Percentiles rank a stretch among this genome's conserved stretches.
These are phyloP conservation scores for Enteromius trimaculatus DNA, from an alignment of 2,797 vertebrate species.

Conservation along the genomic window DNA sequence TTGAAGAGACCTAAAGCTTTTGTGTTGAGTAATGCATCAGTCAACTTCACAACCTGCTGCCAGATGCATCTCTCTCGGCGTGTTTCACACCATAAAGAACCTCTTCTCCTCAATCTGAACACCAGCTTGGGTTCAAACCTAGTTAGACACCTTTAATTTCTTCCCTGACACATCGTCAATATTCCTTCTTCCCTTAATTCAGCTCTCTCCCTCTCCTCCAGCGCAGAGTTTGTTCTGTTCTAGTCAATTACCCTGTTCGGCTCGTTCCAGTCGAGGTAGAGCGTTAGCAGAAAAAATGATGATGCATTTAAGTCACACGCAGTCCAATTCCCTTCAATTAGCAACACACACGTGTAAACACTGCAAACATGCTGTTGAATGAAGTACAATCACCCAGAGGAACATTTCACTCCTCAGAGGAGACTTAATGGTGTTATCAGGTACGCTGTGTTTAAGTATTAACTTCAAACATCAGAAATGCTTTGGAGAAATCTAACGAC, in stretches of 20 bases:
- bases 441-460: neutral
- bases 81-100: conserved; percentile 31
- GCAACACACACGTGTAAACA: conserved; percentile 29
- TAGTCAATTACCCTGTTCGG: conserved; percentile 67
- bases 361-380: conserved; percentile 15
- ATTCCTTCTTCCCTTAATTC: conserved; percentile 48
- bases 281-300: conserved; percentile 22
- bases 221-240: conserved; percentile 60
- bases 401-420: neutral
- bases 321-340: conserved; percentile 16
- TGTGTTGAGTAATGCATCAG: conserved; percentile 41
- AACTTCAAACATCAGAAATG: neutral
- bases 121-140: conserved; percentile 63
- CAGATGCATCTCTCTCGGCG: conserved; percentile 33
- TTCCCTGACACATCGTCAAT: conserved; percentile 78
- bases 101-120: conserved; percentile 24
- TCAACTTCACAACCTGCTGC: conserved; percentile 40
- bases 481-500: neutral
- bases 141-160: conserved; percentile 77
- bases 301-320: conserved; percentile 34
- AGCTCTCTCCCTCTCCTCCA: conserved; percentile 1
- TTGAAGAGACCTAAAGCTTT: conserved; percentile 47
- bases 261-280: neutral
- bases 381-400: conserved; percentile 4
- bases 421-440: conserved; percentile 18